Conservation (phyloP, 1,140 invertebrate genomes). For the Hyphantria cunea region DNA sequence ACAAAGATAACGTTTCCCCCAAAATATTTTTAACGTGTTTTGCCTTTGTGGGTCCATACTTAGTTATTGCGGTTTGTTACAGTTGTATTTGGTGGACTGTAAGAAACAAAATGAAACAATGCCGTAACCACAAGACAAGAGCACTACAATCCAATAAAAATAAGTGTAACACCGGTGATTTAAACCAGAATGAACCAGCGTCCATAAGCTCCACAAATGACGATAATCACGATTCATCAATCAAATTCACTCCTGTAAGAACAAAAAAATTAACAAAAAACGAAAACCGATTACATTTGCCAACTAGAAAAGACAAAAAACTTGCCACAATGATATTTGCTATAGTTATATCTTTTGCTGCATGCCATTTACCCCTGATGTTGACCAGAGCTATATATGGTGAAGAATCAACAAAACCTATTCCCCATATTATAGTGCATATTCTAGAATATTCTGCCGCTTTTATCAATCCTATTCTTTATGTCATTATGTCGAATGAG, state of each 20-base stretch:
- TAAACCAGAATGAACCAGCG: background rate
- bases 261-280: conserved; percentile 3
- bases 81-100: conserved; percentile 89
- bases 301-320: conserved; percentile 55
- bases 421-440: too few species aligned
- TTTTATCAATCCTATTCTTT: too few species aligned
- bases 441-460: too few species aligned
- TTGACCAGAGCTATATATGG: too few species aligned
- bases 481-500: too few species aligned
- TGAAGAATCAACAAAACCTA: too few species aligned
- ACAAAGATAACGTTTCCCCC: conserved; percentile 83
- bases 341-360: too few species aligned
- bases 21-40: conserved; percentile 89
- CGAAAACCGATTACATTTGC: conserved; percentile 46
- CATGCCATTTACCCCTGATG: too few species aligned
- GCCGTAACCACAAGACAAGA: background rate
- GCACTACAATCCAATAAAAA: background rate
- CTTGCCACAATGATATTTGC: too few species aligned
- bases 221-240: background rate
- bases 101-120: conserved; percentile 84
- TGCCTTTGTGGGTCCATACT: conserved; percentile 87
- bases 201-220: background rate
- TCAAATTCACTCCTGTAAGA: background rate
- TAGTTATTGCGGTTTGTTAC: conserved; percentile 89
- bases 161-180: background rate